phyloP scores from a whole-genome alignment of 2,888 invertebrate genomes.

The Gymnocheta viridis region DNA sequence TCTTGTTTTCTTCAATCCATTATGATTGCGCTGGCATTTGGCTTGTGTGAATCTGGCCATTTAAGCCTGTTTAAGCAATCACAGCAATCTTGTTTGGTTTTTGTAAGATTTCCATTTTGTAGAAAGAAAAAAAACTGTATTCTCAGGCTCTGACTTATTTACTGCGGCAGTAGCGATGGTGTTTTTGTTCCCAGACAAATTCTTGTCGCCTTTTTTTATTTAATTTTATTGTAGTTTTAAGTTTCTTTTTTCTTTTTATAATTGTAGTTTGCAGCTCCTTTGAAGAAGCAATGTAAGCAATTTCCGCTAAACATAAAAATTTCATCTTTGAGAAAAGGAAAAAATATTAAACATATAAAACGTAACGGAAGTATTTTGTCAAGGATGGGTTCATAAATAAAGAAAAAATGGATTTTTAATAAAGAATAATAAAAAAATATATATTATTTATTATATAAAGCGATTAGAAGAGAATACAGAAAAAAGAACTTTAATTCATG shows the following conservation, averaged over 20 bases:
- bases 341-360: conserved; percentile 7
- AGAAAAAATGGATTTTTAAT: conserved; percentile 40
- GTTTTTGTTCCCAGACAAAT: conserved; percentile 65
- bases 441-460: background rate
- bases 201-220: conserved; percentile 48
- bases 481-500: background rate
- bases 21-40: conserved; percentile 6
- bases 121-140: conserved; percentile 49
- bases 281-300: conserved; percentile 60
- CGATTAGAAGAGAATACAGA: background rate
- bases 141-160: conserved; percentile 26
- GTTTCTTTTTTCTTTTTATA: conserved; percentile 9
- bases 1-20: background rate
- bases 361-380: conserved; percentile 65
- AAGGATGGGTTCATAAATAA: conserved; percentile 51
- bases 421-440: conserved; percentile 3
- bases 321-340: background rate
- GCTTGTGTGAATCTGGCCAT: conserved; percentile 34
- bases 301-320: conserved; percentile 57
- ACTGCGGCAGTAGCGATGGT: background rate
- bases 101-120: conserved; percentile 25
- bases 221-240: conserved; percentile 38
- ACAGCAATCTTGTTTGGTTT: conserved; percentile 31
- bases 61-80: conserved; percentile 45
- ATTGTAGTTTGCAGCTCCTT: conserved; percentile 33